Conservation (phyloP, 2,888 invertebrate species). For the Heliconius ethilla region DNA sequence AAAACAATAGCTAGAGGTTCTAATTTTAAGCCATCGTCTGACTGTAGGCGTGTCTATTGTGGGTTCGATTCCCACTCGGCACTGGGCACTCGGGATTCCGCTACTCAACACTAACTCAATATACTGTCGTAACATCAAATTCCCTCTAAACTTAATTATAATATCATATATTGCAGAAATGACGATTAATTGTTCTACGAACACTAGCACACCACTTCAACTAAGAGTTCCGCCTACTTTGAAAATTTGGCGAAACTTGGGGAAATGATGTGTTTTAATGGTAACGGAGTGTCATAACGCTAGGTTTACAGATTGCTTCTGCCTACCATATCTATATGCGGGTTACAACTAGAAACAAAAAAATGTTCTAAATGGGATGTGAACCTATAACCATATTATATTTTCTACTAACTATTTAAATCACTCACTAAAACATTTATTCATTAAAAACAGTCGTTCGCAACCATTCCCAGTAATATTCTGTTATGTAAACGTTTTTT, state of each 20-base stretch:
- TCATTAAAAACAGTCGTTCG: neutral
- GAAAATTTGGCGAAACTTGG: neutral
- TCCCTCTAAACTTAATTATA: no score
- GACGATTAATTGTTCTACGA: no score
- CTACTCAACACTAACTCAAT: no score
- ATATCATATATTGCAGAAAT: no score
- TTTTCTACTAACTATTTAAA: neutral
- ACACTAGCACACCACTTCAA: no score
- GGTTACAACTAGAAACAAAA: neutral
- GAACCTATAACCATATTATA: neutral
- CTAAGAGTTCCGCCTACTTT: no score
- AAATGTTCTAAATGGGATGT: neutral
- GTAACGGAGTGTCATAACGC: neutral
- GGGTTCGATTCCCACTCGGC: no score
- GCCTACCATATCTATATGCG: neutral
- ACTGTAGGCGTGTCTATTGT: no score
- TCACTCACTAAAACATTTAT: neutral
- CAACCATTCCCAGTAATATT: neutral
- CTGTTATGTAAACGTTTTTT: conserved; percentile 11
- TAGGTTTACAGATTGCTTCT: neutral
- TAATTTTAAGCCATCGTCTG: no score
- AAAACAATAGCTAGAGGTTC: no score
- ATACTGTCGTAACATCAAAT: no score
- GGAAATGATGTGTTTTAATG: neutral
- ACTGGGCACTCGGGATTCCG: no score